phyloP scores from a whole-genome alignment of 64 coral and sea anemone species.

The Montipora capricornis region DNA sequence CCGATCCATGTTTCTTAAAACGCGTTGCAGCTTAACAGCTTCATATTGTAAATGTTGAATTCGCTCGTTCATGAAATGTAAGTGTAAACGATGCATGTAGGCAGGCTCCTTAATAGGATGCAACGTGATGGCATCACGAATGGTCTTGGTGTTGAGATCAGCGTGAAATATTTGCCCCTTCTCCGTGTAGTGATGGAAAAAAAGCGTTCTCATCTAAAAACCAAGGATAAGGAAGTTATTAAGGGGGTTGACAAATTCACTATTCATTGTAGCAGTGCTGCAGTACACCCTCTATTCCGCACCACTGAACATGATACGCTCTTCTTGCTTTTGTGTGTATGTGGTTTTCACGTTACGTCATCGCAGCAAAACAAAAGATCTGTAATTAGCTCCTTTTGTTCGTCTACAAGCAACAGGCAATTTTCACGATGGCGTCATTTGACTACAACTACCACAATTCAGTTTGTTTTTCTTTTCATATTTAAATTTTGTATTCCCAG shows the following conservation, averaged over 20 bases:
- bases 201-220: slow-evolving; percentile 90
- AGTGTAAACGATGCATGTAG: slow-evolving; percentile 90
- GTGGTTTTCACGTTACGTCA: too few relatives aligned
- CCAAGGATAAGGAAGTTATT: background rate
- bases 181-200: slow-evolving; percentile 88
- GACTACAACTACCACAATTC: too few relatives aligned
- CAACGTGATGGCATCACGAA: slow-evolving; percentile 84
- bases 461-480: too few relatives aligned
- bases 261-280: too few relatives aligned
- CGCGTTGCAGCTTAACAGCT: slow-evolving; percentile 62
- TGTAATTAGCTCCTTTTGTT: too few relatives aligned
- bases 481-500: too few relatives aligned
- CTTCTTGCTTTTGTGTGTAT: too few relatives aligned
- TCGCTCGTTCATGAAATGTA: slow-evolving; percentile 70
- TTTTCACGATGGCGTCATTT: too few relatives aligned
- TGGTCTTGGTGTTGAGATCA: slow-evolving; percentile 81
- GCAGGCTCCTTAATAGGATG: slow-evolving; percentile 89
- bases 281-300: too few relatives aligned
- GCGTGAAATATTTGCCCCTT: slow-evolving; percentile 79
- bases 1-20: slow-evolving; percentile 75
- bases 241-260: background rate
- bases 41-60: slow-evolving; percentile 83
- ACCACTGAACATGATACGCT: too few relatives aligned
- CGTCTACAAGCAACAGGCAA: too few relatives aligned
- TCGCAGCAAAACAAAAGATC: too few relatives aligned